Conservation (phyloP, 2,797 vertebrate genomes). For the Hephaestus fuliginosus region DNA sequence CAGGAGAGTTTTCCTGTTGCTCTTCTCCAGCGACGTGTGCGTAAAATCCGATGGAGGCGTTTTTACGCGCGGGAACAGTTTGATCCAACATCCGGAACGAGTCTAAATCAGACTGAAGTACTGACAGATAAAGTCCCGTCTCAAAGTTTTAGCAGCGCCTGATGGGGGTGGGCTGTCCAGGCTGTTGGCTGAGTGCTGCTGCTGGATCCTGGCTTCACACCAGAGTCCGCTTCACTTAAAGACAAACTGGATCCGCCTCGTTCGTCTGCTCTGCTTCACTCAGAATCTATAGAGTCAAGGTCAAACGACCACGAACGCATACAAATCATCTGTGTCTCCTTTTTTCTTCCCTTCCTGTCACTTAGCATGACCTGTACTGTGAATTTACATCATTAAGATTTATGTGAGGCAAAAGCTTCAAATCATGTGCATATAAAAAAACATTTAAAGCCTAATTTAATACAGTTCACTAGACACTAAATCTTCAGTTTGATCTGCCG, state of each 20-base stretch:
- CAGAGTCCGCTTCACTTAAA: slow-evolving; percentile 9
- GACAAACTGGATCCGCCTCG: slow-evolving; percentile 16
- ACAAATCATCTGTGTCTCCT: no score
- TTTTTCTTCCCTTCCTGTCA: neutral
- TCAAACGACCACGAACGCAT: neutral
- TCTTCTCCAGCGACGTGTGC: slow-evolving; percentile 3
- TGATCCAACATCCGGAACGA: slow-evolving; percentile 4
- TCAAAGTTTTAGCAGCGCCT: neutral
- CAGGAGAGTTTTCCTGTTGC: neutral
- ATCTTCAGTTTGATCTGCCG: neutral
- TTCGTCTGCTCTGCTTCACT: neutral
- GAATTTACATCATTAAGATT: neutral
- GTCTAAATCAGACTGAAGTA: neutral
- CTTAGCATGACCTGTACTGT: neutral
- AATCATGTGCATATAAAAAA: slow-evolving; percentile 10
- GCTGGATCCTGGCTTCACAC: slow-evolving; percentile 34
- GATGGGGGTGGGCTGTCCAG: slow-evolving; percentile 28
- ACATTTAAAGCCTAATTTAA: neutral
- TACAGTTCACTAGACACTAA: slow-evolving; percentile 2
- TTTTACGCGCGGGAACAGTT: neutral
- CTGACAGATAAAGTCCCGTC: neutral
- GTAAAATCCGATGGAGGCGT: slow-evolving; percentile 36
- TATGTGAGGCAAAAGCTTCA: neutral
- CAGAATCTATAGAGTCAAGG: neutral
- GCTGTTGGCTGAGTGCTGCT: slow-evolving; percentile 4